Percentiles rank a stretch among this genome's conserved stretches.
These are phyloP conservation scores for Ophioninae sp. DNA, from an alignment of 2,888 invertebrate genomes.

Conservation along the genomic window DNA sequence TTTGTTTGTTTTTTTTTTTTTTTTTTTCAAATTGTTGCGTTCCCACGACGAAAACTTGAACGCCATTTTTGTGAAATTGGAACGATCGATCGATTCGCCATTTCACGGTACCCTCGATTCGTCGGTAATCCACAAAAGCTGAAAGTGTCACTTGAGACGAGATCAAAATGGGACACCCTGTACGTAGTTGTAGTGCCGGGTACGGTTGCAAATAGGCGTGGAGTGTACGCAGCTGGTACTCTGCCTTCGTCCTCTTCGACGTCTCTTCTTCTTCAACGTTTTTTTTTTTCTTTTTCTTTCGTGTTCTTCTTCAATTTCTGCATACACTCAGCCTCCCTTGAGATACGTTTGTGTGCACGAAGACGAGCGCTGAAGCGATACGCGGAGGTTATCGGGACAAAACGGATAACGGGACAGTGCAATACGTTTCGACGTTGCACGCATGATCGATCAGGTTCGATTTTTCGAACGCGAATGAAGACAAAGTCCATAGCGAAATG, in stretches of 20 bases:
- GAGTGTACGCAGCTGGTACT: constrained; percentile 51
- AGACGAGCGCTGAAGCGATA: constrained; percentile 29
- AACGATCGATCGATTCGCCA: not conserved
- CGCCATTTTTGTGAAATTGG: not conserved
- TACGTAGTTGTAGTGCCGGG: constrained; percentile 17
- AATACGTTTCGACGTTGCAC: constrained; percentile 13
- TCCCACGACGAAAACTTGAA: not conserved
- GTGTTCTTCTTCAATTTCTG: constrained; percentile 32
- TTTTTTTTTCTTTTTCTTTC: not conserved
- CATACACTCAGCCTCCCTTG: constrained; percentile 29
- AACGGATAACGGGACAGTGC: constrained; percentile 35
- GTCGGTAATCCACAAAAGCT: not conserved
- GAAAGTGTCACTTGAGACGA: not conserved
- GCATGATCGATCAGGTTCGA: constrained; percentile 24
- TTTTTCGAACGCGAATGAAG: not conserved
- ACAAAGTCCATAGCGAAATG: constrained; percentile 2
- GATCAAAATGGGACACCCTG: constrained; percentile 5
- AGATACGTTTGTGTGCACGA: constrained; percentile 26
- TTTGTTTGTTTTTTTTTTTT: no score
- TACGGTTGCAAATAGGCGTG: constrained; percentile 42
- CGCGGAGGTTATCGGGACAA: constrained; percentile 33
- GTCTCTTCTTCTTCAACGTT: not conserved
- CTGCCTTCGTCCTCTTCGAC: not conserved
- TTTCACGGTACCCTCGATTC: not conserved
- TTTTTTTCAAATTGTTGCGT: not conserved